Conservation (phyloP, 2,888 invertebrate genomes). For the Teinopalpus imperialis region DNA sequence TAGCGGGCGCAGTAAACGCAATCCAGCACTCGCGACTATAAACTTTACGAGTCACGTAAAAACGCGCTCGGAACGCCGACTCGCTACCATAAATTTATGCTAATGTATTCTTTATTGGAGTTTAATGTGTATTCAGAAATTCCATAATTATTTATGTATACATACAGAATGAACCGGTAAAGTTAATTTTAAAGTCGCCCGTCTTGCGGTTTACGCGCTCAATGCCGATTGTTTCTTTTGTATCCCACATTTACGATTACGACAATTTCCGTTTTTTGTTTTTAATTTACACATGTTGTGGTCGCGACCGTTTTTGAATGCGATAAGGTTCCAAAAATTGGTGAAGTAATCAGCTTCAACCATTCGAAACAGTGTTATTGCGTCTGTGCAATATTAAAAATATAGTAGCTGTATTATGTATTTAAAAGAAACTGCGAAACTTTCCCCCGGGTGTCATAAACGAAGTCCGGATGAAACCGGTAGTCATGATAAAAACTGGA, state of each 20-base stretch:
- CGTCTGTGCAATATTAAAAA: no score
- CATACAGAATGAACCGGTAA: conserved; percentile 80
- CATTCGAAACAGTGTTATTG: no score
- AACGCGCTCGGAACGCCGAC: conserved; percentile 80
- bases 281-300: conserved; percentile 44
- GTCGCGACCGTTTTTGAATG: conserved; percentile 37
- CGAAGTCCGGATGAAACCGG: conserved; percentile 58
- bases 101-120: conserved; percentile 83
- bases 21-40: conserved; percentile 81
- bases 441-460: conserved; percentile 57
- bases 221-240: conserved; percentile 62
- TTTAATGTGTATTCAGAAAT: conserved; percentile 82
- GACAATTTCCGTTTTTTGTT: conserved; percentile 51
- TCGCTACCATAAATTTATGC: conserved; percentile 81
- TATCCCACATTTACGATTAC: conserved; percentile 52
- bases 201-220: conserved; percentile 66
- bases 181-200: conserved; percentile 80
- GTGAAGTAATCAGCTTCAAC: neutral
- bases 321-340: neutral
- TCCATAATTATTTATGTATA: conserved; percentile 81
- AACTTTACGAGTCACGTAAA: conserved; percentile 82
- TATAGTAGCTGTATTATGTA: no score
- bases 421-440: neutral
- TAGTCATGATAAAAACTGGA: conserved; percentile 68
- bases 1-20: conserved; percentile 80